These are phyloP conservation scores for Stercorarius parasiticus DNA, from an alignment of 2,113 vertebrate species.

Conservation along the genomic window DNA sequence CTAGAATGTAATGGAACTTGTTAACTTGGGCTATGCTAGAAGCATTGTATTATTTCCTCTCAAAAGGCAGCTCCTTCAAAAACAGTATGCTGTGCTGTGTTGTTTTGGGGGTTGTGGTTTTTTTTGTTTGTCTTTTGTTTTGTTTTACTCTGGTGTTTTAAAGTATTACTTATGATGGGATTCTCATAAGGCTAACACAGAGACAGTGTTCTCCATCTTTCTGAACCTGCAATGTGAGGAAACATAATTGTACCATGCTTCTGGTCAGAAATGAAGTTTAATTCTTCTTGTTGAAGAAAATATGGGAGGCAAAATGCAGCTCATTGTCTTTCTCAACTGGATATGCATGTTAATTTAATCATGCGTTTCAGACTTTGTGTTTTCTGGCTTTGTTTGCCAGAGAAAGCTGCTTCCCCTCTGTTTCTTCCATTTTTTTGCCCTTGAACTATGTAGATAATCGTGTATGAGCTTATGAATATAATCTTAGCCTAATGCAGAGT, in stretches of 20 bases:
- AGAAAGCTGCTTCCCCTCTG: background rate
- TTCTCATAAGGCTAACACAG: background rate
- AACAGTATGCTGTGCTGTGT: background rate
- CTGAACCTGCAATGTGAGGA: background rate
- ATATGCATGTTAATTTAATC: background rate
- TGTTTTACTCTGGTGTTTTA: background rate
- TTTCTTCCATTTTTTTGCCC: background rate
- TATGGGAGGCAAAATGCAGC: background rate
- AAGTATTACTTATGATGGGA: background rate
- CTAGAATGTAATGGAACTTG: background rate
- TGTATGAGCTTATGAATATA: conserved; percentile 17
- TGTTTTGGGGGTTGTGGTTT: background rate
- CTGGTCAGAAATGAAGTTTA: background rate
- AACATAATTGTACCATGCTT: background rate
- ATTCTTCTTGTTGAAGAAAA: background rate
- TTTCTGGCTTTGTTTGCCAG: background rate
- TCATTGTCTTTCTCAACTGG: background rate
- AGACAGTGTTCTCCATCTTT: background rate
- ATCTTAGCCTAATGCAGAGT: conserved; percentile 49
- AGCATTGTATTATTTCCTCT: background rate
- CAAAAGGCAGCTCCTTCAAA: background rate
- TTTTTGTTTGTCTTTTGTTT: background rate
- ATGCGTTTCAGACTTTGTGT: background rate
- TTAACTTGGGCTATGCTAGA: background rate
- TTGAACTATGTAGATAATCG: conserved; percentile 31